Base-by-base conservation (phyloP, 2,888 invertebrate genomes). In the Rotaria socialis region DNA sequence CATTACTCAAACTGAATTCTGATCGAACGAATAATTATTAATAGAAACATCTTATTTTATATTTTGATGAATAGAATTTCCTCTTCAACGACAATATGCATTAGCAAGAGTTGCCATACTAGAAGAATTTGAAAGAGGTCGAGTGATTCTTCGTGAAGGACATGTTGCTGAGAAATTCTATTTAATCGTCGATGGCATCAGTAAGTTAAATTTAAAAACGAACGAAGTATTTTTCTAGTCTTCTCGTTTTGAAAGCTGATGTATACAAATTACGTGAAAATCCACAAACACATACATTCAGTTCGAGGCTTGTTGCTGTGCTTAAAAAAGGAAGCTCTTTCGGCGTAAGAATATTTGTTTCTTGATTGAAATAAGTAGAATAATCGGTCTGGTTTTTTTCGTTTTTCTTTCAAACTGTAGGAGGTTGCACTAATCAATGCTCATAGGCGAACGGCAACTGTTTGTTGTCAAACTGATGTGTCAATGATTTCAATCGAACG, bases 401-500 rank as follows among this genome's bases (percentile, higher is more conserved):
- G 50, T 86, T 50, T 80, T 85, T 75, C 27, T 4, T 56, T 86
- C 35, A 41, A 6, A 4, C 41, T 60, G 14, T 88, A 91, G 91
- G 91, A 91, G 85, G 87, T 91, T 67, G 91, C 90, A 0, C 87
- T 91, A 87, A 90, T 91, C 89, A 89, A 90, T 88, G 90, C 89
- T 8, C 89, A 90, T 4, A 88, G 88, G 84, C 88, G 91, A 22
- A 90, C 89, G 75, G 91, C 90, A 43, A 91, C 90, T 16, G 91
- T 91, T 10, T 89, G 89, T 47, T 91, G 91, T 87, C 89, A 89
- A 86, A 89, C 89, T 24, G 89, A 89, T 86, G 90, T 91, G 47
- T 90, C 90, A 86, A 91, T 96, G 94, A 86, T 95, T 93, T 85
- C 95, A 94, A 90, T 91, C 1, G 89, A 90, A 14, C 87, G 91